These are phyloP conservation scores for Odontomyia ornata DNA, from an alignment of 2,888 invertebrate species.

Conservation along the genomic window DNA sequence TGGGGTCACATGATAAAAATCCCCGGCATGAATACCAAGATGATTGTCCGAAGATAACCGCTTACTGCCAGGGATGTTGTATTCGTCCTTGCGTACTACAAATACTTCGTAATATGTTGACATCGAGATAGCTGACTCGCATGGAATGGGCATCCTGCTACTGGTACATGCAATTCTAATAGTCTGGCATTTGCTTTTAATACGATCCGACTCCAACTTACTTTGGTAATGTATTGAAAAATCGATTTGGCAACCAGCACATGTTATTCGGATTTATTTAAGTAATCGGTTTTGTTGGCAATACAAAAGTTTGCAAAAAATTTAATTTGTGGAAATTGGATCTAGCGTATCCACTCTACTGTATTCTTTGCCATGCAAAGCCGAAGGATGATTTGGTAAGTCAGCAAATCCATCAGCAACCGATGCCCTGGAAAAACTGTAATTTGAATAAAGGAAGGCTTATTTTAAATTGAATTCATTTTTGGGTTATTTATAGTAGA, in stretches of 20 bases:
- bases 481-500: too few relatives aligned
- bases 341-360: neutral
- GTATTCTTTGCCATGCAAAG: neutral
- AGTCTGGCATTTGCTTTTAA: constrained; percentile 18
- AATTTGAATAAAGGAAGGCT: too few relatives aligned
- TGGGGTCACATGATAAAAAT: constrained; percentile 39
- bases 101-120: constrained; percentile 24
- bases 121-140: neutral
- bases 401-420: neutral
- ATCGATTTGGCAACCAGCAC: neutral
- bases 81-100: neutral
- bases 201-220: neutral
- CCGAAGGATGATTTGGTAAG: neutral
- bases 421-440: too few relatives aligned
- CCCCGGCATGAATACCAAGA: constrained; percentile 40
- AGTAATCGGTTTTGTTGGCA: neutral
- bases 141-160: too few relatives aligned
- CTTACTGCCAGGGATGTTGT: neutral
- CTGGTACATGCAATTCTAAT: constrained; percentile 30
- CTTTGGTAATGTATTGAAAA: constrained; percentile 7
- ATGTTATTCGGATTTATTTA: constrained; percentile 3
- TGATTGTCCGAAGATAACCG: constrained; percentile 35
- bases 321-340: neutral
- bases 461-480: too few relatives aligned
- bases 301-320: neutral